These are phyloP conservation scores for Hypotaenidia philippensis DNA, from an alignment of 2,797 vertebrate species.

Conservation along the genomic window DNA sequence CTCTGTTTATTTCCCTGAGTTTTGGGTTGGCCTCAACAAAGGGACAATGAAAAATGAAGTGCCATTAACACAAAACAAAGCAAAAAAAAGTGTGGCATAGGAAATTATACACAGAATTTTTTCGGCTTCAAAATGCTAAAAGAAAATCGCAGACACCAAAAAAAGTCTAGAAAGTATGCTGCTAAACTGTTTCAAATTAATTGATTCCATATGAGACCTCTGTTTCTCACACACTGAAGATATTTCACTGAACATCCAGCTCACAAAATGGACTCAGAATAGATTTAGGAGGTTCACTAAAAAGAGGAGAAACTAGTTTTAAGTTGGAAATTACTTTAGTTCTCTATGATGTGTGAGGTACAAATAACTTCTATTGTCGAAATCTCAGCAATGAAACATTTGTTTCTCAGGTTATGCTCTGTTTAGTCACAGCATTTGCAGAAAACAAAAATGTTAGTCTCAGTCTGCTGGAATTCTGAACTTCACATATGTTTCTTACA, in stretches of 20 bases:
- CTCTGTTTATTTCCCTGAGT: neutral
- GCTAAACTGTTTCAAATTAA: conserved; percentile 20
- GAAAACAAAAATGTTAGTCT: neutral
- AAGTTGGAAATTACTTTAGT: neutral
- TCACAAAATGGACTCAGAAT: conserved; percentile 33
- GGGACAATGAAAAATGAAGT: neutral
- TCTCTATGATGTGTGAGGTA: neutral
- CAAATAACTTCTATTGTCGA: neutral
- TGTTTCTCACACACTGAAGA: conserved; percentile 26
- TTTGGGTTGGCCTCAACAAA: neutral
- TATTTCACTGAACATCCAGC: neutral
- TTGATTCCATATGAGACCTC: conserved; percentile 66
- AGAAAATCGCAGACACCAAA: neutral
- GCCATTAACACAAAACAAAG: neutral
- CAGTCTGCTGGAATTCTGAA: neutral
- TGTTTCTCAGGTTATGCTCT: neutral
- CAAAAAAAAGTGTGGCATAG: neutral
- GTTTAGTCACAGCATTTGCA: neutral
- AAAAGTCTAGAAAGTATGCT: conserved; percentile 4
- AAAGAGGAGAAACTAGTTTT: neutral
- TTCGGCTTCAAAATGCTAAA: neutral
- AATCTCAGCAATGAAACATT: neutral
- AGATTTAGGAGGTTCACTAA: neutral
- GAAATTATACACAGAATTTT: neutral
- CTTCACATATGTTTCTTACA: conserved; percentile 29